Evolutionary conservation across 2,888 invertebrate species (phyloP).

Genomic region (Tipula unca): DNA sequence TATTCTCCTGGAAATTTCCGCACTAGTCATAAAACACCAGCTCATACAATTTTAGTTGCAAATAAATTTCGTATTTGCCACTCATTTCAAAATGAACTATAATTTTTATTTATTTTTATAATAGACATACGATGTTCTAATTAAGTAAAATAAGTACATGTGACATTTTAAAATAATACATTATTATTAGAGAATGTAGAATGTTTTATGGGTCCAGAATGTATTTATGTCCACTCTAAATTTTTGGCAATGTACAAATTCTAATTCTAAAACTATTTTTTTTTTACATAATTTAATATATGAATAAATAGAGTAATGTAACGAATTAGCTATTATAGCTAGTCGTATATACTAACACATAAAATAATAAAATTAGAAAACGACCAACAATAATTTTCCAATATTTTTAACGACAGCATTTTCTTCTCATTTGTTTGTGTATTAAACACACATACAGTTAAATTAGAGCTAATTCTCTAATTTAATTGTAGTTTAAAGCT

Average conservation of each 20-base stretch:
- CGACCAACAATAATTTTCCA: not conserved
- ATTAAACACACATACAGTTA: no score
- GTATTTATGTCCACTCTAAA: conserved; percentile 14
- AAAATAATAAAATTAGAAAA: not conserved
- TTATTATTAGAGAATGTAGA: not conserved
- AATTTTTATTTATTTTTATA: not conserved
- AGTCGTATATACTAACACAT: not conserved
- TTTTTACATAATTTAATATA: not conserved
- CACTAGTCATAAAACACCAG: not conserved
- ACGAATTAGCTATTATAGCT: not conserved
- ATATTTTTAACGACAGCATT: not conserved
- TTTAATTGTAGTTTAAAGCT: not conserved
- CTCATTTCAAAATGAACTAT: not conserved
- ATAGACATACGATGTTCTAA: not conserved
- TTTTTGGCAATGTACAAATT: not conserved
- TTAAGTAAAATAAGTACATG: not conserved
- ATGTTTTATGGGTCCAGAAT: not conserved
- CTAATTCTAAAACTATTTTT: not conserved
- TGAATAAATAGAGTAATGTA: not conserved
- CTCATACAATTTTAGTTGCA: not conserved
- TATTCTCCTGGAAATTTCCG: not conserved
- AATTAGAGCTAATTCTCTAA: not conserved
- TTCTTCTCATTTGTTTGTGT: not conserved
- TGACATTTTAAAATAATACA: not conserved
- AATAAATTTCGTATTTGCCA: not conserved